Evolutionary conservation across 37 sponge, comb jelly and placozoan species (phyloP), one percentile per base, ranked within the genome.

Genomic region (Eunapius fragilis): DNA sequence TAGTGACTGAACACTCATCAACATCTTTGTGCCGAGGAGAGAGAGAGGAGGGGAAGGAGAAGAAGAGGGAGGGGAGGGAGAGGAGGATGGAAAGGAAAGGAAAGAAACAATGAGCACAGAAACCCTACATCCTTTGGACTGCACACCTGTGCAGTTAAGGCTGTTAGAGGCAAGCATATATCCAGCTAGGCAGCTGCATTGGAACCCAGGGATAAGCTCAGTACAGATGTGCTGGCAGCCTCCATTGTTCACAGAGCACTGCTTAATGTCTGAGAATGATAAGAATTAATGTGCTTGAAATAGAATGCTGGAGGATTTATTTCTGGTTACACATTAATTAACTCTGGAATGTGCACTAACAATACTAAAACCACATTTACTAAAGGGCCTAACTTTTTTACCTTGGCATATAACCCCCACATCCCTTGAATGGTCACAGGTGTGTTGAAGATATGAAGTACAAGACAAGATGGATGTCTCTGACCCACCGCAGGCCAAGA

Each of bases 151-250:
- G 35, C 90, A 89, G 7, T 67, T 45, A 13, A 0, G 22, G 27
- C 81, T 70, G n/a, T 80, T 38, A 67, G 30, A 67, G 67, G 67
- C 38, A 3, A 84, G 81, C 9, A 33, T 23, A 37, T 84, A 89
- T 0, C 90, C 85, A 68, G 25, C 37, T 9, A 28, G 24, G 41
- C 90, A 85, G 69, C 67, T 49, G 38, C 85, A 89, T 31, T 72
- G 36, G 36, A 80, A 89, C 12, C 71, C 74, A 37, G 75, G 75
- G 2, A 89, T 47, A 3, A 37, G 37, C 67, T 89, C 72, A 25
- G 76, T 70, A 73, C 85, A 89, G 37, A 31, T 58, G 4, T 89
- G 80, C 33, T 78, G 67, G 82, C 89, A 89, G 24, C 89, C 84
- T 73, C 84, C 84, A 79, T 83, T 89, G 34, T 72, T 76, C 12